phyloP scores from a whole-genome alignment of 2,113 vertebrate species.

The Porphyrio hochstetteri region DNA sequence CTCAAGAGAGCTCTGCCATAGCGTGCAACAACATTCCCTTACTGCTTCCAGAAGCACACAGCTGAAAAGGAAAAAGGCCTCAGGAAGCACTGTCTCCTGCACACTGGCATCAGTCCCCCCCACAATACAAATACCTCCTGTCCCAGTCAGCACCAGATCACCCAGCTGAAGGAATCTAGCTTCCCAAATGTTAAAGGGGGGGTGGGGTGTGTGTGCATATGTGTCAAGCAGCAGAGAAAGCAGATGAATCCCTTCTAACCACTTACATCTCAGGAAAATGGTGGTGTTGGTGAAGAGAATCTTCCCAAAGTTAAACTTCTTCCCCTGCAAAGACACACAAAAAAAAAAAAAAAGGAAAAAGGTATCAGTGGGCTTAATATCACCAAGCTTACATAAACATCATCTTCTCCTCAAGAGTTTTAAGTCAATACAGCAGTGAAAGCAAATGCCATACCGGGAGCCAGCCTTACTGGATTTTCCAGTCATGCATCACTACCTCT shows the following conservation, averaged over 20 bases:
- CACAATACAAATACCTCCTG: background rate
- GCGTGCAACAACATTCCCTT: fast-evolving
- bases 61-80: background rate
- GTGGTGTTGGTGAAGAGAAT: constrained; percentile 82
- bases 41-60: background rate
- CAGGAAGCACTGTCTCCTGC: background rate
- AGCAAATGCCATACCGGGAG: background rate
- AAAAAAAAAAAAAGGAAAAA: background rate
- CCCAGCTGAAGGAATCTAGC: background rate
- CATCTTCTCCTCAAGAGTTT: background rate
- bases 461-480: constrained; percentile 49
- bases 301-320: constrained; percentile 80
- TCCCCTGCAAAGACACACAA: constrained; percentile 65
- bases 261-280: constrained; percentile 82
- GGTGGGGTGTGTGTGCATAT: no score
- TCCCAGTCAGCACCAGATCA: background rate
- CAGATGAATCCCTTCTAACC: background rate
- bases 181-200: background rate
- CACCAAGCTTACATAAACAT: background rate
- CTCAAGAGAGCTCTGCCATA: background rate
- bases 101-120: background rate
- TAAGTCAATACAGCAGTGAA: background rate
- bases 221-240: background rate
- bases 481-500: constrained; percentile 4
- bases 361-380: background rate